Conservation (phyloP, 2,888 invertebrate genomes). For the Pardosa pseudoannulata region DNA sequence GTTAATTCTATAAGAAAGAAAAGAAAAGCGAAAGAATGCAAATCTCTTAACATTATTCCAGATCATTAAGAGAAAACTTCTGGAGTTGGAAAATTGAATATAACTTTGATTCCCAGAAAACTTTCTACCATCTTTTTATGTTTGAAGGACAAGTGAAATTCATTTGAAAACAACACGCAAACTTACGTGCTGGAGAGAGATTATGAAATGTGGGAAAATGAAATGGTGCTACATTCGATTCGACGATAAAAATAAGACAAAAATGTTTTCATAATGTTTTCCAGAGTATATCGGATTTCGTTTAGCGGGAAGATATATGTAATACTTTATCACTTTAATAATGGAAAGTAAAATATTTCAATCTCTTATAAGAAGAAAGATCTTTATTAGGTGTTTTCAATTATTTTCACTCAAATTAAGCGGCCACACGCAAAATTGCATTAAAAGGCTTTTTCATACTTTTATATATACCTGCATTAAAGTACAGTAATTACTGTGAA, state of each 20-base stretch:
- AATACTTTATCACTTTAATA: not conserved
- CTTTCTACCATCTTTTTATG: not conserved
- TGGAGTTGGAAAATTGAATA: conserved; percentile 1
- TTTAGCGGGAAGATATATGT: not conserved
- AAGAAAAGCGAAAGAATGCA: not conserved
- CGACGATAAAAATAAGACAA: not conserved
- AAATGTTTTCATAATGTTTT: not conserved
- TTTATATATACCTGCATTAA: no score
- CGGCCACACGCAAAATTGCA: not conserved
- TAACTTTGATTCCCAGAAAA: conserved; percentile 6
- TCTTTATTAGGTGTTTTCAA: not conserved
- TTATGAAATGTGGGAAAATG: conserved; percentile 13
- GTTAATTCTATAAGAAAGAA: not conserved
- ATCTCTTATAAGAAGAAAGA: not conserved
- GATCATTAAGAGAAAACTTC: not conserved
- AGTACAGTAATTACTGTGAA: no score
- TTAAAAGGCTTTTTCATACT: no score
- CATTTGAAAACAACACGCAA: not conserved
- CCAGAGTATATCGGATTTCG: not conserved
- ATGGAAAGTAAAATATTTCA: not conserved
- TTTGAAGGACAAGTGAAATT: conserved; percentile 4
- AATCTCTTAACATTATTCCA: not conserved
- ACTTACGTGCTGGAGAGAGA: not conserved
- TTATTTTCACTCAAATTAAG: not conserved
- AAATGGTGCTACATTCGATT: conserved; percentile 1